Percentiles rank a stretch among this genome's conserved stretches.
phyloP scores from a whole-genome alignment of 1,140 invertebrate genomes.

The Mycetomoellerius zeteki region DNA sequence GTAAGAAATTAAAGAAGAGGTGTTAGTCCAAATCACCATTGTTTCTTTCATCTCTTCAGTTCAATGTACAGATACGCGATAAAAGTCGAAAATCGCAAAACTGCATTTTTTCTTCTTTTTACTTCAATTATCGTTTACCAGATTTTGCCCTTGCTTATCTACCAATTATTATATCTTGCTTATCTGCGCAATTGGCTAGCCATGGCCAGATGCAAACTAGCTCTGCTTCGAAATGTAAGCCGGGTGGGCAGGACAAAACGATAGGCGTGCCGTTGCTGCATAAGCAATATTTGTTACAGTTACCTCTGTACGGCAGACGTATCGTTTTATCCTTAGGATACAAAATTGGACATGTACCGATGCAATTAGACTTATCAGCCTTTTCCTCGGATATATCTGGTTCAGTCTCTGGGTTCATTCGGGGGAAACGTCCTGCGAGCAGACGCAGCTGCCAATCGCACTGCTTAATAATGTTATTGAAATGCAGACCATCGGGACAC shows the following conservation, averaged over 20 bases:
- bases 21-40: not conserved
- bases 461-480: slow-evolving; percentile 71
- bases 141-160: not conserved
- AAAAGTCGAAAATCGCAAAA: not conserved
- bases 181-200: not conserved
- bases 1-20: not conserved
- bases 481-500: slow-evolving; percentile 83
- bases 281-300: slow-evolving; percentile 88
- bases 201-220: slow-evolving; percentile 20
- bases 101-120: not conserved
- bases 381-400: not conserved
- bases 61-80: not conserved
- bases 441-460: slow-evolving; percentile 49
- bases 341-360: not conserved
- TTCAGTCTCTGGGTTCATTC: not conserved
- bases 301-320: slow-evolving; percentile 83
- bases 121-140: no score
- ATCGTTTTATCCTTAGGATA: not conserved
- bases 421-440: not conserved
- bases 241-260: slow-evolving; percentile 84
- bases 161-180: not conserved
- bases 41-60: not conserved
- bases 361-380: not conserved
- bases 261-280: slow-evolving; percentile 86
- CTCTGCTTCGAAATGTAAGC: slow-evolving; percentile 75